Base-by-base conservation (phyloP, 2,888 invertebrate genomes). In the Drosophila barbarae region DNA sequence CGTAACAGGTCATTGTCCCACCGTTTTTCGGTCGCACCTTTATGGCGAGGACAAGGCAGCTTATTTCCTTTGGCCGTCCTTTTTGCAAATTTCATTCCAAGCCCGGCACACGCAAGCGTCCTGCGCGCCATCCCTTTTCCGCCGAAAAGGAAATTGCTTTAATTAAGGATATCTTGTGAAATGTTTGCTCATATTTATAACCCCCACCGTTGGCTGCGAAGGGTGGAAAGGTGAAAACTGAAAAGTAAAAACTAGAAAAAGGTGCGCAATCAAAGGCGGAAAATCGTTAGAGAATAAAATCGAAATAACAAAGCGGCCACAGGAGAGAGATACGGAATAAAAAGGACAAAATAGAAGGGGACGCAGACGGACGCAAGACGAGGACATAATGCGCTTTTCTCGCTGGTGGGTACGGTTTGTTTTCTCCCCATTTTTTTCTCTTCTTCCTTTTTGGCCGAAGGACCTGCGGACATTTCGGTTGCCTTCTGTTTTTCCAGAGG, bases 101-200 rank as follows among this genome's bases (percentile, higher is more conserved):
- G 69, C 58, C 41, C 65, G 58, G 55, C 57, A 39, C 50, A 66
- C 36, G 52, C 58, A 63, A 60, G 63, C 57, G 57, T 56, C 55
- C 36, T 49, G 35, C 74, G 64, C 68, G 63, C 65, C 54, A 44
- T 41, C 41, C 41, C 26, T 38, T 34, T 34, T 23, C 41, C 69
- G 39, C 46, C 18, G 46, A 60, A 58, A 69, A 74, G 81, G 83
- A 83, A 84, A 83, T 80, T 69, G 72, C 83, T 83, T 82, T 82
- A 84, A 82, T 82, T 82, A 84, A 83, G 77, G 71, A 83, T 84
- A 84, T 77, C 83, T 80, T 71, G 73, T 64, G 83, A 82, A 80
- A 77, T 67, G 73, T 71, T 75, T 69, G 71, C 77, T 80, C 74
- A 82, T 82, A 82, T 84, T 84, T 84, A 80, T 74, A 76, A 51